Evolutionary conservation across 2,797 vertebrate genomes (phyloP).

Genomic region (Myotis vivesi): DNA sequence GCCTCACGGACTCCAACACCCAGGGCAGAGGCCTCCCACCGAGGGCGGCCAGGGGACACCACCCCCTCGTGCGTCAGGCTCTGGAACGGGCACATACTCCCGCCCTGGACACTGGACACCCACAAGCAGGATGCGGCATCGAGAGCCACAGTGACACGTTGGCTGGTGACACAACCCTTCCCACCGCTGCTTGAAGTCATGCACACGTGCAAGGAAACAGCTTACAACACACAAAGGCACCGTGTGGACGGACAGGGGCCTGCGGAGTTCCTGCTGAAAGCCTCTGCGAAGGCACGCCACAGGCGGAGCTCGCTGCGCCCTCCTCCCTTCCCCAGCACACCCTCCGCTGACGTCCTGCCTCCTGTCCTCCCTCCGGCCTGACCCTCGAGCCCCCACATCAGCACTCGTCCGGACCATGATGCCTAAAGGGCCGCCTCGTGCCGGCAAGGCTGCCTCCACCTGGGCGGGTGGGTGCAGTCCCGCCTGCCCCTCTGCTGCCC

Average conservation of each 20-base stretch:
- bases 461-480: not conserved
- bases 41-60: not conserved
- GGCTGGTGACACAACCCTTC: not conserved
- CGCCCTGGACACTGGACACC: not conserved
- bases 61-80: not conserved
- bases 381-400: fast-evolving
- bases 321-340: not conserved
- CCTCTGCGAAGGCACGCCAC: too few relatives aligned
- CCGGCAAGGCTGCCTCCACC: not conserved
- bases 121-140: too few relatives aligned
- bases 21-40: not conserved
- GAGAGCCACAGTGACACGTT: not conserved
- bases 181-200: fast-evolving
- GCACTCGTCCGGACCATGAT: not conserved
- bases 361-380: not conserved
- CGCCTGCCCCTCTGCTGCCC: not conserved
- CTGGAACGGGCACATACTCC: not conserved
- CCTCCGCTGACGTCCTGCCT: not conserved
- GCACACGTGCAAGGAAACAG: fast-evolving
- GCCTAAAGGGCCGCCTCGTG: too few relatives aligned
- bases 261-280: not conserved
- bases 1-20: not conserved
- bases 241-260: fast-evolving
- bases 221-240: not conserved
- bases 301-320: not conserved